Evolutionary conservation across 2,113 vertebrate genomes (phyloP).

Genomic region (Ictidomys tridecemlineatus): DNA sequence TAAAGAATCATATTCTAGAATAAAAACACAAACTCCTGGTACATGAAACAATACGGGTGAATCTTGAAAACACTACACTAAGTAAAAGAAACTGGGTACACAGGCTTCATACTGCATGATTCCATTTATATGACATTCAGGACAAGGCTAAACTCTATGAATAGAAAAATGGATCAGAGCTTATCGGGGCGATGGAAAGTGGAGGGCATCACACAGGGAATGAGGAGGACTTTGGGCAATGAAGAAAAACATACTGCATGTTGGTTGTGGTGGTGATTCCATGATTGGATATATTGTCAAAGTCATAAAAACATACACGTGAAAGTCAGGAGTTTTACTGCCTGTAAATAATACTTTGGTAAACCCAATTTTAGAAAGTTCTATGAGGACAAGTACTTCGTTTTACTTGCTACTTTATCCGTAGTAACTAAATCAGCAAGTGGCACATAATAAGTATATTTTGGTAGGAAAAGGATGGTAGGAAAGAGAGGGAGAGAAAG

Average conservation of each 20-base stretch:
- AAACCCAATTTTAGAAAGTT: slow-evolving; percentile 1
- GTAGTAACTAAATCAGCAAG: background rate
- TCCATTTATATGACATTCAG: background rate
- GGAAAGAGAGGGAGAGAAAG: background rate
- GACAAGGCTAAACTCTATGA: background rate
- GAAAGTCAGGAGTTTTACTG: background rate
- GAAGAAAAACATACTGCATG: background rate
- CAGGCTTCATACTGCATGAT: background rate
- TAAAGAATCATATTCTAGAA: background rate
- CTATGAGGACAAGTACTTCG: background rate
- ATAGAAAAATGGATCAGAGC: background rate
- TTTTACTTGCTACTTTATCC: background rate
- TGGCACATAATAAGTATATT: background rate
- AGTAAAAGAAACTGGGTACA: background rate
- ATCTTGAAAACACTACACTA: background rate
- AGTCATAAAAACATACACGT: background rate
- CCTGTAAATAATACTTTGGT: background rate
- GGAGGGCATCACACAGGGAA: background rate
- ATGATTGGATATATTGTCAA: background rate
- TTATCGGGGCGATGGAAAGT: background rate
- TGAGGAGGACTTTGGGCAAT: background rate
- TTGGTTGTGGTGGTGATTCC: background rate
- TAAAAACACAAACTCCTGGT: background rate
- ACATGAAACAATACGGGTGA: background rate
- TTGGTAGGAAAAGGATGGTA: fast-evolving